Percentiles rank a stretch among this genome's conserved stretches.
phyloP scores from a whole-genome alignment of 2,888 invertebrate species.

The Trichopoda pennipes region DNA sequence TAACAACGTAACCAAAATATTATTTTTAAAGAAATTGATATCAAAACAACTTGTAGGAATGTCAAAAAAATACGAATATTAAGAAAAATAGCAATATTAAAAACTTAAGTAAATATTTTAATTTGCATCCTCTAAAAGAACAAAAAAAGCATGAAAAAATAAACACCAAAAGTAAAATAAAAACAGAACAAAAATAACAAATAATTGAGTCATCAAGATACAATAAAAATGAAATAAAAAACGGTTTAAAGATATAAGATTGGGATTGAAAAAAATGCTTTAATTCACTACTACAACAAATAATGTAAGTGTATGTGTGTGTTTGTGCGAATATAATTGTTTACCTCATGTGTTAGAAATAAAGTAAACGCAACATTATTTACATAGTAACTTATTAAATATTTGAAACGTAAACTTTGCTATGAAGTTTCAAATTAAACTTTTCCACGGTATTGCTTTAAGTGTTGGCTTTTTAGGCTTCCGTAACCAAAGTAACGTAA shows the following conservation, averaged over 20 bases:
- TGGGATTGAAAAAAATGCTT: not conserved
- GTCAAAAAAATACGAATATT: too few species aligned
- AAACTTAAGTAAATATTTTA: conserved; percentile 13
- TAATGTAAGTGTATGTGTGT: not conserved
- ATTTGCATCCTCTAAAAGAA: conserved; percentile 31
- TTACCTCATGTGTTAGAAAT: conserved; percentile 4
- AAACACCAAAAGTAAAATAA: conserved; percentile 5
- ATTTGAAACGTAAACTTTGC: not conserved
- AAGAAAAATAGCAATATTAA: conserved; percentile 7
- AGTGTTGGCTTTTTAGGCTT: too few species aligned
- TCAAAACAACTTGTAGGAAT: conserved; percentile 44
- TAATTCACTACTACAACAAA: not conserved
- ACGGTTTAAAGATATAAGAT: not conserved
- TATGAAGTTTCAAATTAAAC: not conserved
- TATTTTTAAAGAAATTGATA: conserved; percentile 36
- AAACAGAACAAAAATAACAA: conserved; percentile 31
- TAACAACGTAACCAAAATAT: conserved; percentile 49
- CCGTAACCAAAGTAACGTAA: too few species aligned
- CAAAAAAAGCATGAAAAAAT: not conserved
- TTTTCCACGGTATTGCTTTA: too few species aligned
- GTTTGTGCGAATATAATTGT: conserved; percentile 5
- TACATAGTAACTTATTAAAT: not conserved
- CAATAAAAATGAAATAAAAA: conserved; percentile 29
- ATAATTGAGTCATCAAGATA: conserved; percentile 59
- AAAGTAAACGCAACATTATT: not conserved